phyloP scores from a whole-genome alignment of 2,888 invertebrate genomes.

The Pocota personata region DNA sequence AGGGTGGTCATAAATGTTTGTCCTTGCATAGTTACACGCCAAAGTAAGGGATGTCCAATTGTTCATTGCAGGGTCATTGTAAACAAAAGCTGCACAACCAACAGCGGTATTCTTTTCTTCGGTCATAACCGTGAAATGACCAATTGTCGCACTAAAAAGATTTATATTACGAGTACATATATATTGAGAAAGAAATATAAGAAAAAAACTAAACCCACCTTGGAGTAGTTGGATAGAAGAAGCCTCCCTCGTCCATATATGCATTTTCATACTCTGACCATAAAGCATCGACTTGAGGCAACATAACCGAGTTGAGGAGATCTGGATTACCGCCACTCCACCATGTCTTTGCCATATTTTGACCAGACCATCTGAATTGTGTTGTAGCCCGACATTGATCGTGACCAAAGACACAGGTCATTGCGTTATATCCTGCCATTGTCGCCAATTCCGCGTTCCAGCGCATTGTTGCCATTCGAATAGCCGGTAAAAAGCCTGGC shows the following conservation, averaged over 20 bases:
- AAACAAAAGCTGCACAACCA: slow-evolving; percentile 62
- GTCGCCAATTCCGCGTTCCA: slow-evolving; percentile 78
- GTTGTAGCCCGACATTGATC: slow-evolving; percentile 78
- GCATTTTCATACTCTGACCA: slow-evolving; percentile 2
- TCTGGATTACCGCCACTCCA: slow-evolving; percentile 35
- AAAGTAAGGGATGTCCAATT: slow-evolving; percentile 13
- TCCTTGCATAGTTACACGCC: slow-evolving; percentile 74
- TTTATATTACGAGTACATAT: not conserved
- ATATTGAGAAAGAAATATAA: too few species aligned
- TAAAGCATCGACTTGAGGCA: not conserved
- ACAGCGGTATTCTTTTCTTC: slow-evolving; percentile 51
- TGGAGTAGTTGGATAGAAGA: not conserved
- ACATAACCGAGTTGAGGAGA: not conserved
- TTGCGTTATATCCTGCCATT: slow-evolving; percentile 77
- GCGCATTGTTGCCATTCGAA: slow-evolving; percentile 77
- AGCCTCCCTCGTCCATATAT: not conserved
- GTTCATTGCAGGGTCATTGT: not conserved
- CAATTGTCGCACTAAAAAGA: slow-evolving; percentile 49
- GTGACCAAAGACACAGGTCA: slow-evolving; percentile 76
- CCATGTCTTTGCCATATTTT: slow-evolving; percentile 76
- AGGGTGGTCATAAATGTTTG: slow-evolving; percentile 52
- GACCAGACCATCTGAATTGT: slow-evolving; percentile 76
- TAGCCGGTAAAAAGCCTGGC: slow-evolving; percentile 73
- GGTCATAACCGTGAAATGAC: slow-evolving; percentile 74
- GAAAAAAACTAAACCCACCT: not conserved